These are phyloP conservation scores for Cantharis rufa DNA, from an alignment of 2,888 invertebrate species.

Conservation along the genomic window DNA sequence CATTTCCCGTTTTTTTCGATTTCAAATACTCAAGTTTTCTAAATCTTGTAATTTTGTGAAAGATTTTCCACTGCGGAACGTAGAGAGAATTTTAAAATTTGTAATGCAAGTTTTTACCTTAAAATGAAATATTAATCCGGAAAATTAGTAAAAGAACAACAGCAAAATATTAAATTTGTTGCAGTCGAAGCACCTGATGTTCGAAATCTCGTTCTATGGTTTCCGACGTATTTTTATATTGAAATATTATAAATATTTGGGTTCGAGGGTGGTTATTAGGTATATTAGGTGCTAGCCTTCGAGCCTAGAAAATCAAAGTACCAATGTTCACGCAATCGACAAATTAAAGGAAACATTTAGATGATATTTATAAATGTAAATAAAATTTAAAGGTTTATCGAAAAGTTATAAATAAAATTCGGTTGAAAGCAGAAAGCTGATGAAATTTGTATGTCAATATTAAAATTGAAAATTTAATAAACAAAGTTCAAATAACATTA, in stretches of 20 bases:
- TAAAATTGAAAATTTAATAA: neutral
- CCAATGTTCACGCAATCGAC: neutral
- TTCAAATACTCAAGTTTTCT: neutral
- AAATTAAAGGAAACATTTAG: neutral
- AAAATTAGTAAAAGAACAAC: neutral
- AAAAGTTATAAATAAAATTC: neutral
- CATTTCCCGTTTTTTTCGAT: neutral
- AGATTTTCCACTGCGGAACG: neutral
- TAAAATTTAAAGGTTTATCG: neutral
- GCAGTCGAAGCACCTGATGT: neutral
- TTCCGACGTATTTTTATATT: too few relatives aligned
- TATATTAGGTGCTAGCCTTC: neutral
- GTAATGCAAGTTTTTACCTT: neutral
- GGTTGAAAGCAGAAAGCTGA: neutral
- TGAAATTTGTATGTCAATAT: neutral
- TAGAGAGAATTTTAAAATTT: neutral
- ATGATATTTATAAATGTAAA: neutral
- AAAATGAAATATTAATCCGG: neutral
- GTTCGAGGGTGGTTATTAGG: neutral
- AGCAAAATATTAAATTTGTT: too few relatives aligned
- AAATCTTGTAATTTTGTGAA: neutral
- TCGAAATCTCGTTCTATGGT: too few relatives aligned
- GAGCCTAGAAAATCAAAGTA: neutral
- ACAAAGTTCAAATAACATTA: conserved; percentile 1
- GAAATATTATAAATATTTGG: too few relatives aligned